Evolutionary conservation across 2,797 vertebrate genomes (phyloP).

Genomic region (Choloepus didactylus): DNA sequence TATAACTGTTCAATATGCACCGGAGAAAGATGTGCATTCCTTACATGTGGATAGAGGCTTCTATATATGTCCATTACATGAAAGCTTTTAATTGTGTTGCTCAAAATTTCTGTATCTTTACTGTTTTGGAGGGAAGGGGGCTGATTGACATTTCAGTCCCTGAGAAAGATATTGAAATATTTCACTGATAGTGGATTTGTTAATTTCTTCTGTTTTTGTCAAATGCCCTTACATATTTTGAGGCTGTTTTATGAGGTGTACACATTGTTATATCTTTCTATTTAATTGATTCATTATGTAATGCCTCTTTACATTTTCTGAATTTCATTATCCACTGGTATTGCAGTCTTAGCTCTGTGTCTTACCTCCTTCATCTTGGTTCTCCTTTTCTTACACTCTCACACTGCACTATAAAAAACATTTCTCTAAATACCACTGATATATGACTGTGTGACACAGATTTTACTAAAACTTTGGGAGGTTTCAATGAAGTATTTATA

Average conservation of each 20-base stretch:
- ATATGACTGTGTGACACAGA: background rate
- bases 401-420: background rate
- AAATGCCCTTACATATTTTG: background rate
- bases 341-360: background rate
- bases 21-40: background rate
- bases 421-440: constrained; percentile 13
- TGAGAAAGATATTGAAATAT: background rate
- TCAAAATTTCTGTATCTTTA: background rate
- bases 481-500: background rate
- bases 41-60: background rate
- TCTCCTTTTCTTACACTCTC: background rate
- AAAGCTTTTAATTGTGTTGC: background rate
- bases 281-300: background rate
- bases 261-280: background rate
- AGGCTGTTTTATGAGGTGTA: background rate
- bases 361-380: background rate
- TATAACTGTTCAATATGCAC: background rate
- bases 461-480: constrained; percentile 18
- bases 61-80: background rate
- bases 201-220: background rate
- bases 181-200: background rate
- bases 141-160: background rate
- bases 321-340: too few relatives aligned
- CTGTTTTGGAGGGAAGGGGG: rapidly evolving
- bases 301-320: background rate